Evolutionary conservation across 2,797 vertebrate genomes (phyloP).

Genomic region (Pipistrellus pygmaeus): DNA sequence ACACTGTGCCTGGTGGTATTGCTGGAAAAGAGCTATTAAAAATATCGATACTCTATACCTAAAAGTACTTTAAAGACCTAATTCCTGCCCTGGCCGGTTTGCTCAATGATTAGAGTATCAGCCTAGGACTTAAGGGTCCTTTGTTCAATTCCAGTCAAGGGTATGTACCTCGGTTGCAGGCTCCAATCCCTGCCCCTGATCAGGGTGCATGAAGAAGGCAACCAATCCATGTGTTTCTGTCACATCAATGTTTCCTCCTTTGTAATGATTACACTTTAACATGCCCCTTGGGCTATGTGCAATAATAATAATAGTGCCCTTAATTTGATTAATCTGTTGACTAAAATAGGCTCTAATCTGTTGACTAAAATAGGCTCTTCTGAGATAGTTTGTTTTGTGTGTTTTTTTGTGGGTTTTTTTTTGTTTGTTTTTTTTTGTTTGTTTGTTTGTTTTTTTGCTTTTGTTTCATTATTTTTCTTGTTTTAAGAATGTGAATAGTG

Average conservation of each 20-base stretch:
- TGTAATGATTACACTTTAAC: constrained; percentile 6
- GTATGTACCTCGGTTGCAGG: too few species aligned
- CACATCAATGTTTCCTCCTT: neutral
- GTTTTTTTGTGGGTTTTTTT: too few species aligned
- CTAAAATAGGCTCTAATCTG: neutral
- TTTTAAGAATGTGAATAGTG: constrained; percentile 46
- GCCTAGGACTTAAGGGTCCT: too few species aligned
- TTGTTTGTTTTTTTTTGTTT: too few species aligned
- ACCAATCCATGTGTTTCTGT: too few species aligned
- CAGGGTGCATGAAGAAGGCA: too few species aligned
- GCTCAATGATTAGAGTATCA: too few species aligned
- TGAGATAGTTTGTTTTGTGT: neutral
- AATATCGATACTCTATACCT: neutral
- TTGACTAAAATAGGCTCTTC: neutral
- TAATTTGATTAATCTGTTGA: constrained; percentile 2
- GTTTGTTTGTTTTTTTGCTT: neutral
- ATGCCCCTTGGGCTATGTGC: neutral
- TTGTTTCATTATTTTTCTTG: neutral
- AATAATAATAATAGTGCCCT: neutral
- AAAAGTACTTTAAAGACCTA: neutral
- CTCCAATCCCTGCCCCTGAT: too few species aligned
- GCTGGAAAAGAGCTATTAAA: constrained; percentile 19
- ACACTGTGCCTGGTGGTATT: neutral
- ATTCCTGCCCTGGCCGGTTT: neutral
- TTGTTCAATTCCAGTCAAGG: too few species aligned